Conservation (phyloP, 2,113 vertebrate species). For the Chionodraco myersi region DNA sequence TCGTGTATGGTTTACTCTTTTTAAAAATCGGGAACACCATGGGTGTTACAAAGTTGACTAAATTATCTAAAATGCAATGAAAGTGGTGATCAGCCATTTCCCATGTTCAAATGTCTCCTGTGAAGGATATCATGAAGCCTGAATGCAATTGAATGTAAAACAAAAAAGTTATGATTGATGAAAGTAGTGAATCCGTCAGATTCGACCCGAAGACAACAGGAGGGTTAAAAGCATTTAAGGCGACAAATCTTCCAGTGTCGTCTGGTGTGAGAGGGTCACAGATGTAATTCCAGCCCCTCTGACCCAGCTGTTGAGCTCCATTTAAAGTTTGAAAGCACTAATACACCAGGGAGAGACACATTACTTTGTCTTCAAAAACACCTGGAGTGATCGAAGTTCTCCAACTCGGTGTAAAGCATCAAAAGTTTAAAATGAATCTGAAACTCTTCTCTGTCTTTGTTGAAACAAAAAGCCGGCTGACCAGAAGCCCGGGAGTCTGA, state of each 20-base stretch:
- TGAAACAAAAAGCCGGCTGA: slow-evolving; percentile 23
- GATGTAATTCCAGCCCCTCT: slow-evolving; percentile 75
- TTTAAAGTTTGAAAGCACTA: slow-evolving; percentile 67
- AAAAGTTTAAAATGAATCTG: slow-evolving; percentile 55
- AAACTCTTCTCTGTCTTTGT: slow-evolving; percentile 9
- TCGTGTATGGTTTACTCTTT: no score
- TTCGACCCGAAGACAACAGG: no score
- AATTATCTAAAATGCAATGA: no score
- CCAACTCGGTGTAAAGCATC: slow-evolving; percentile 49
- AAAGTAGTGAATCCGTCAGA: no score
- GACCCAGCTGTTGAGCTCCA: slow-evolving; percentile 68
- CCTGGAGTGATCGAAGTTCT: slow-evolving; percentile 49
- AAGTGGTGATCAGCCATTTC: no score
- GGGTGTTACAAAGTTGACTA: no score
- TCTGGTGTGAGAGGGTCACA: slow-evolving; percentile 67
- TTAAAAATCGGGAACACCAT: no score
- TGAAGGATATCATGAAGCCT: no score
- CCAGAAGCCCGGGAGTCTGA: slow-evolving; percentile 34
- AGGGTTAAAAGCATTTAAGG: slow-evolving; percentile 36
- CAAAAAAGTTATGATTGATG: no score
- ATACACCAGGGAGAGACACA: slow-evolving; percentile 60
- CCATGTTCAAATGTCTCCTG: no score
- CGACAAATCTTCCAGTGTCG: slow-evolving; percentile 53
- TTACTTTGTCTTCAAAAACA: slow-evolving; percentile 46
- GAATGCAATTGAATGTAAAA: no score